Percentiles rank a stretch among this genome's conserved stretches.
Conservation (phyloP, 2,113 vertebrate genomes). For the Lanius ludovicianus region DNA sequence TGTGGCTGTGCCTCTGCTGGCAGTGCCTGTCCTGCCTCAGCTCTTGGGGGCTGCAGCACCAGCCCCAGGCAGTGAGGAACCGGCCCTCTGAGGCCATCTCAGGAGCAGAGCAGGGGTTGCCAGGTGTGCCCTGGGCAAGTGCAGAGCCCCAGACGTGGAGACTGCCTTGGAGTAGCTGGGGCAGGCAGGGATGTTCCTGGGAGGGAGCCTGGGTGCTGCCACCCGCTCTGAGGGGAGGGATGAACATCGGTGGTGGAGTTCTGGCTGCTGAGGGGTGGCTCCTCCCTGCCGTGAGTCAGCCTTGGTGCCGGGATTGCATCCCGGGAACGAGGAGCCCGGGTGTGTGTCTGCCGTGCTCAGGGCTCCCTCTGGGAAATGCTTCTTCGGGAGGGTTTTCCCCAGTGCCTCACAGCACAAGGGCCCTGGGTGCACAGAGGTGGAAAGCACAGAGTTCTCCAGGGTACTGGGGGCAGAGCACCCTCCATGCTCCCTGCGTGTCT, state of each 20-base stretch:
- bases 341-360: not conserved
- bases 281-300: not conserved
- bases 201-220: not conserved
- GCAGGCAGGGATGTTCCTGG: not conserved
- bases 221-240: not conserved
- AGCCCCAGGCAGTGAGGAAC: fast-evolving
- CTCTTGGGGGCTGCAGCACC: not conserved
- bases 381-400: not conserved
- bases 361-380: not conserved
- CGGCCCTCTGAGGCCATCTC: not conserved
- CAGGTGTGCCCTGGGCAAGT: not conserved
- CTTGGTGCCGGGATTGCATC: not conserved
- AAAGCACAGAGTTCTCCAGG: not conserved
- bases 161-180: not conserved
- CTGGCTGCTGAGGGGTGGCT: not conserved
- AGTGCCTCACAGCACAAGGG: fast-evolving
- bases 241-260: fast-evolving
- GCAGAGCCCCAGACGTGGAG: not conserved
- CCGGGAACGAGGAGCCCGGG: fast-evolving
- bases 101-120: not conserved
- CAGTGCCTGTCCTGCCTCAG: not conserved
- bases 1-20: not conserved
- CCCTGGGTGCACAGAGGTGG: fast-evolving
- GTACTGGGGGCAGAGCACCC: not conserved
- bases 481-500: fast-evolving